Evolutionary conservation across 2,113 vertebrate genomes (phyloP).

Genomic region (Carlito syrichta): DNA sequence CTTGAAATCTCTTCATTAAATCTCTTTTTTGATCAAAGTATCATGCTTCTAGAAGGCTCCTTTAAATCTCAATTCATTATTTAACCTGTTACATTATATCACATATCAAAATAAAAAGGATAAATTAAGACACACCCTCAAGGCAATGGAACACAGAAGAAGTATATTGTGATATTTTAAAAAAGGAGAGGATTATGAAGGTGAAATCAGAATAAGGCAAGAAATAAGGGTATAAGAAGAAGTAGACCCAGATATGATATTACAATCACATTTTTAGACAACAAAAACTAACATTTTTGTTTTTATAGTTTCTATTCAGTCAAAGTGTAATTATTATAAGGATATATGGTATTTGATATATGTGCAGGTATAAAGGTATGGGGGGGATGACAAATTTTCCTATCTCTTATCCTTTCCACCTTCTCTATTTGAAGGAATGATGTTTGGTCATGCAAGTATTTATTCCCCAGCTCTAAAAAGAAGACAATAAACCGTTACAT

Average conservation of each 20-base stretch:
- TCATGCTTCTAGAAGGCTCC: neutral
- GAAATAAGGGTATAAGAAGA: neutral
- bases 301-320: neutral
- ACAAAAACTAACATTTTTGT: neutral
- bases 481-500: neutral
- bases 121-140: neutral
- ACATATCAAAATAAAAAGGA: slow-evolving; percentile 5
- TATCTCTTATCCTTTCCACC: neutral
- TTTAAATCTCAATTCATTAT: slow-evolving; percentile 45
- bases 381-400: neutral
- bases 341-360: neutral
- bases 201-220: neutral
- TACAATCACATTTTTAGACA: neutral
- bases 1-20: slow-evolving; percentile 38
- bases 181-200: neutral
- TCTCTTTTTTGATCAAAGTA: slow-evolving; percentile 21
- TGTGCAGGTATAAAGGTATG: neutral
- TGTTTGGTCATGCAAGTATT: neutral
- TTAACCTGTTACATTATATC: slow-evolving; percentile 30
- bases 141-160: neutral
- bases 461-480: neutral
- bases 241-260: neutral
- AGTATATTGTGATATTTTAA: neutral
- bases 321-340: neutral
- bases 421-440: neutral